A percentile compares a stretch with the other conserved stretches of the same genome.
Conservation (phyloP, 2,113 vertebrate species). For the Cyphomyrus plagiostoma region DNA sequence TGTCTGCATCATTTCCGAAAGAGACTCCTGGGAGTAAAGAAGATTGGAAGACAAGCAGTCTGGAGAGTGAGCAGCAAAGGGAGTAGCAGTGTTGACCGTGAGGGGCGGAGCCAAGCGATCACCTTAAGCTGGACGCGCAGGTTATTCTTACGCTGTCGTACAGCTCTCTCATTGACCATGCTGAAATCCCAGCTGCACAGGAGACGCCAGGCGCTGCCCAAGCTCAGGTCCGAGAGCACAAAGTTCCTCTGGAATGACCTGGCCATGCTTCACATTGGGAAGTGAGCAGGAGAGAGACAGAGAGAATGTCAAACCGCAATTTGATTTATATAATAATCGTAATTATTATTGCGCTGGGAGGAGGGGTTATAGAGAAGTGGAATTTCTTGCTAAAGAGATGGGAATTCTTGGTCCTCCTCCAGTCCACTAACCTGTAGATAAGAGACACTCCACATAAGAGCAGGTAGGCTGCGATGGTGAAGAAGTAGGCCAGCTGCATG, state of each 20-base stretch:
- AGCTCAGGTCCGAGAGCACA: slow-evolving; percentile 45
- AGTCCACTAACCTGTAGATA: slow-evolving; percentile 69
- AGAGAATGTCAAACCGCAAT: neutral
- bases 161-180: slow-evolving; percentile 73
- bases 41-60: neutral
- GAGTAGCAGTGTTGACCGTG: neutral
- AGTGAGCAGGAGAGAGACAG: neutral
- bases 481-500: slow-evolving; percentile 89
- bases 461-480: slow-evolving; percentile 76
- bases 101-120: neutral
- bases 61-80: neutral
- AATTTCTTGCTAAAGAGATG: neutral
- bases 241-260: slow-evolving; percentile 76
- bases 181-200: slow-evolving; percentile 90
- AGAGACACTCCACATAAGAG: slow-evolving; percentile 74
- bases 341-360: neutral
- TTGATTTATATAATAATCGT: neutral
- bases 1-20: slow-evolving; percentile 61
- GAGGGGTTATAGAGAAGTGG: neutral
- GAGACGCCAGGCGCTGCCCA: slow-evolving; percentile 69
- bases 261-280: slow-evolving; percentile 67
- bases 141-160: slow-evolving; percentile 77
- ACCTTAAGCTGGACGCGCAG: slow-evolving; percentile 84
- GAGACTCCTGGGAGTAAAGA: slow-evolving; percentile 65
- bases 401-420: neutral